Evolutionary conservation across 1,140 invertebrate genomes (phyloP).

Genomic region (Drosophila nikananu): DNA sequence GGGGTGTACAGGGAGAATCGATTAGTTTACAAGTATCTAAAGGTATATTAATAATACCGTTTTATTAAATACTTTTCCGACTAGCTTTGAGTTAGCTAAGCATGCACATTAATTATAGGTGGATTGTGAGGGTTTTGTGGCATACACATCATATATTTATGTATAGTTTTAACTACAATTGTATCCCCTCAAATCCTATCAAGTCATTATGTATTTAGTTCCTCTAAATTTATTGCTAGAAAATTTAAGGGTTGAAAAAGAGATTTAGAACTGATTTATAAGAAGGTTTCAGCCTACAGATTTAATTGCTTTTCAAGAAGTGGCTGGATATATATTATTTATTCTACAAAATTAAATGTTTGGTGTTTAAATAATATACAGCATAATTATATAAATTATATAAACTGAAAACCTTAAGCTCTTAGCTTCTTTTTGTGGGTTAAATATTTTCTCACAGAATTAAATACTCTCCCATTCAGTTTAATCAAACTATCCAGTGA

Average conservation of each 20-base stretch:
- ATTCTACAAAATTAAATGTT: not conserved
- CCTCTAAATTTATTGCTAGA: not conserved
- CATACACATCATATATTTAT: not conserved
- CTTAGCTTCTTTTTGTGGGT: not conserved
- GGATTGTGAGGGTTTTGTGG: not conserved
- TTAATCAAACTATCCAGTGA: not conserved
- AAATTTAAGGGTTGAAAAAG: slow-evolving; percentile 2
- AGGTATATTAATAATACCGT: slow-evolving; percentile 28
- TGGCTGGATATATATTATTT: not conserved
- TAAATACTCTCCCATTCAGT: not conserved
- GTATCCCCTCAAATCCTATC: not conserved
- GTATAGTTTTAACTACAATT: not conserved
- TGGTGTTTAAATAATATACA: not conserved
- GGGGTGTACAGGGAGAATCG: slow-evolving; percentile 12
- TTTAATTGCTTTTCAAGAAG: not conserved
- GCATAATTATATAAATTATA: no score
- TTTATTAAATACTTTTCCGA: slow-evolving; percentile 43
- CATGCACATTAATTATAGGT: slow-evolving; percentile 38
- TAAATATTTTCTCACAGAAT: not conserved
- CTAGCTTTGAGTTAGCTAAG: slow-evolving; percentile 36
- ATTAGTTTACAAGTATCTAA: slow-evolving; percentile 26
- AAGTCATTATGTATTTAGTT: slow-evolving; percentile 1
- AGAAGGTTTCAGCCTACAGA: not conserved
- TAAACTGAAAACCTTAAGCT: not conserved
- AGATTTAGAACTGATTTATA: slow-evolving; percentile 1